Evolutionary conservation across 1,140 invertebrate genomes (phyloP).

Genomic region (Coelopa frigida): DNA sequence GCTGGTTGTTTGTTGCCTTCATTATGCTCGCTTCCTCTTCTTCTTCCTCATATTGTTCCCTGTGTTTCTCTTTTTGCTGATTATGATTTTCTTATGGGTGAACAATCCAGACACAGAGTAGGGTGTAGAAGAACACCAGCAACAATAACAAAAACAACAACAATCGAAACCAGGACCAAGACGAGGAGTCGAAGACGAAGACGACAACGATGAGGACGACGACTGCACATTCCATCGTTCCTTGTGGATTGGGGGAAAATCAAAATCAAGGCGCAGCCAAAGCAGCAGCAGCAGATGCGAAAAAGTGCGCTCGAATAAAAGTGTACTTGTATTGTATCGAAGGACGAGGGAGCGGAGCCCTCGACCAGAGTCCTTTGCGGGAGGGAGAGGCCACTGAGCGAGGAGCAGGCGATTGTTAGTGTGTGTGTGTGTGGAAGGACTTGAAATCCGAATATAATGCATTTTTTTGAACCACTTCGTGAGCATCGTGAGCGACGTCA

Average conservation of each 20-base stretch:
- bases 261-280: not conserved
- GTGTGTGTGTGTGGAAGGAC: no score
- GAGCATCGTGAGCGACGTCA: no score
- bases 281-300: constrained; percentile 4
- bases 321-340: constrained; percentile 4
- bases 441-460: no score
- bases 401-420: no score
- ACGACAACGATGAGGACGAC: no score
- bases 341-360: no score
- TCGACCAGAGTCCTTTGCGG: no score
- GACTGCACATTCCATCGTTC: not conserved
- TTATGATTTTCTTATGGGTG: not conserved
- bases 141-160: not conserved
- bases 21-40: constrained; percentile 1
- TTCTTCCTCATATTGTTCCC: constrained; percentile 1
- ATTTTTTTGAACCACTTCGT: no score
- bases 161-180: no score
- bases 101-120: constrained; percentile 2
- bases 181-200: no score
- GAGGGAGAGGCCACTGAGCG: no score
- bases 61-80: not conserved
- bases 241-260: constrained; percentile 1
- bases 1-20: constrained; percentile 3
- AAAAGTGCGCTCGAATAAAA: constrained; percentile 10
- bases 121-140: constrained; percentile 1